phyloP scores from a whole-genome alignment of 2,113 vertebrate species.

The Entelurus aequoreus region DNA sequence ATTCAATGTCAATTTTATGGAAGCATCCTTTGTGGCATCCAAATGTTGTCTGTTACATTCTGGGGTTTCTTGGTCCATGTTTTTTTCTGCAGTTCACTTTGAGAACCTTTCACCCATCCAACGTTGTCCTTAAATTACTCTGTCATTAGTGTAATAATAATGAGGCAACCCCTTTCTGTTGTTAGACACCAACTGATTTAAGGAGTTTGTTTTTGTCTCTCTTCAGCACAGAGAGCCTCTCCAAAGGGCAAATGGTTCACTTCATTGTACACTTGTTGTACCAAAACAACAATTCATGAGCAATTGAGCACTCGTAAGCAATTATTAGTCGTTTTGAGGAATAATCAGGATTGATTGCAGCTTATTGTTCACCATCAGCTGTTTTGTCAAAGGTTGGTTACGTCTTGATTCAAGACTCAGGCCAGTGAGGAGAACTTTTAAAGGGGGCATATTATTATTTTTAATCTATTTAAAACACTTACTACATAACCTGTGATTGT shows the following conservation, averaged over 20 bases:
- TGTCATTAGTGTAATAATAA: neutral
- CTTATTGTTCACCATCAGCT: too few species aligned
- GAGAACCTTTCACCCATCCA: too few species aligned
- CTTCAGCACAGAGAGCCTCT: constrained; percentile 8
- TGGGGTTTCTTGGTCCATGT: neutral
- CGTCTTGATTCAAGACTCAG: too few species aligned
- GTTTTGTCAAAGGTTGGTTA: too few species aligned
- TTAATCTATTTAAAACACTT: too few species aligned
- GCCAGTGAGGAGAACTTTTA: too few species aligned
- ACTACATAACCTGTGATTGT: too few species aligned
- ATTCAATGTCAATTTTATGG: too few species aligned
- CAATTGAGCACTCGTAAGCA: neutral
- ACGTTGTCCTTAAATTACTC: too few species aligned
- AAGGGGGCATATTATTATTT: too few species aligned
- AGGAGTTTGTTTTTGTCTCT: constrained; percentile 9
- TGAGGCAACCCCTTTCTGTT: neutral
- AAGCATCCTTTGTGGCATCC: neutral
- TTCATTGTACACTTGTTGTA: constrained; percentile 19
- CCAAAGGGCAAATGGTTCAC: constrained; percentile 12
- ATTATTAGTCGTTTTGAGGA: neutral
- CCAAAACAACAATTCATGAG: neutral
- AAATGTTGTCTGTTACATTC: neutral
- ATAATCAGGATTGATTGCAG: too few species aligned
- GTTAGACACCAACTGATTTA: constrained; percentile 2
- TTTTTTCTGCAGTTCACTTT: too few species aligned